Base-by-base conservation (phyloP, 2,113 vertebrate species). In the Thomomys bottae region DNA sequence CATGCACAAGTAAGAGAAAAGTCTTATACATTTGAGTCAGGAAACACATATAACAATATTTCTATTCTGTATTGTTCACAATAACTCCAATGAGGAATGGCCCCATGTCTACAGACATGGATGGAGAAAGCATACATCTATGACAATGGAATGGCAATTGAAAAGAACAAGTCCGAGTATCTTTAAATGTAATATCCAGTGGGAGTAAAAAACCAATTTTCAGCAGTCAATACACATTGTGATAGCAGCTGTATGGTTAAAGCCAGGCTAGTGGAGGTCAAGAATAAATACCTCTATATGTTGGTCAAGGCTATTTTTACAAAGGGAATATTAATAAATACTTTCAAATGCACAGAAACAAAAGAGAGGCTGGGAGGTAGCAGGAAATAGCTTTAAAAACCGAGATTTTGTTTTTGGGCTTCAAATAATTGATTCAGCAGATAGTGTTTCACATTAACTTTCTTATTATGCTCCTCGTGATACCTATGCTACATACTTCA, bases 91-190 rank as follows among this genome's bases (percentile, higher is more conserved):
- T 6, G 49, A 75, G 5, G 78, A 49, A 84, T 7, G 81, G 30
- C 20, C 12, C 40, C 67, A 73, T 71, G 14, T 68, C 23, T 34
- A 38, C 7, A 75, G 32, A 82, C 2, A 70, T 81, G 26, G 80
- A 67, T 36, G 77, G 6, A 6, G 36, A 36, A 24, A 75, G 2
- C 80, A 49, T 75, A 71, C 14, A 87, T 30, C 63, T 80, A 28
- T 78, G 80, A 77, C 88, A 91, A 79, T 70, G 38, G 49, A 93
- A 67, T 90, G 70, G 42, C 36, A 91, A 10, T 63, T 57, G 21
- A 54, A 78, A 12, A 79, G 36, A 4, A 38, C 8, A 86, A 54
- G 14, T 15, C 49, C 42, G 83, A 34, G 38, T 2, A 80, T 18
- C 57, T 70, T 76, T 77, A 93, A 80, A 72, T 40, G 49, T 54